Evolutionary conservation across 1,140 invertebrate species (phyloP), one percentile per base, ranked within the genome.

Genomic region (Anadara kagoshimensis): DNA sequence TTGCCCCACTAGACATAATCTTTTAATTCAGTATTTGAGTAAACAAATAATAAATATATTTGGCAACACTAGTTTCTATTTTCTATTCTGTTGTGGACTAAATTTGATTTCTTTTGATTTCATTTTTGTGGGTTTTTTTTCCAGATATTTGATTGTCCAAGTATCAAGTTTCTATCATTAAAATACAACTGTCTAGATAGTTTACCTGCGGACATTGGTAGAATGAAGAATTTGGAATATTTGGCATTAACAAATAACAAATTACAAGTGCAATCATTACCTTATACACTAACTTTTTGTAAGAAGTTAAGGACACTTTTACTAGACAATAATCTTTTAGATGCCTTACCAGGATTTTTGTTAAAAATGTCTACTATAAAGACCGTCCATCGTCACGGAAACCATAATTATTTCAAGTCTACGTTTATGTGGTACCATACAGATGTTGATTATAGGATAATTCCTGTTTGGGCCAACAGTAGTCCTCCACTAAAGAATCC

Each of bases 391-490:
- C 87, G 91, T 22, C 90, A 91, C 86, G 91, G 90, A 29, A 91
- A 91, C 78, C 89, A 91, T 79, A 91, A 91, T 76, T 91, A 91
- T 76, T 91, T 91, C 76, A 91, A 91, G 74, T 88, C 90, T 16
- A 91, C 90, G 8, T 91, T 91, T 73, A 90, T 91, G 89, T 91
- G 91, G 90, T 91, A 91, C 74, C 90, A 91, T 63, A 90, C 89
- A 8, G 90, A 91, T 79, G 86, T 90, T 5, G 89, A 90, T 67
- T 89, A 89, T 41, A 82, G 91, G 43, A 90, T 90, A 22, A 85
- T 88, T 51, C 76, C 83, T 12, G 69, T 86, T n/a, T 65, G 69
- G 47, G 76, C 78, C n/a, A 77, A 68, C 57, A 67, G 58, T 11
- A 68, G 78, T 56, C 51, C 69, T 24, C n/a, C 53, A 10, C 11